Percentiles rank a stretch among this genome's conserved stretches.
Conservation (phyloP, 1,140 invertebrate species). For the Cecropterus lyciades region DNA sequence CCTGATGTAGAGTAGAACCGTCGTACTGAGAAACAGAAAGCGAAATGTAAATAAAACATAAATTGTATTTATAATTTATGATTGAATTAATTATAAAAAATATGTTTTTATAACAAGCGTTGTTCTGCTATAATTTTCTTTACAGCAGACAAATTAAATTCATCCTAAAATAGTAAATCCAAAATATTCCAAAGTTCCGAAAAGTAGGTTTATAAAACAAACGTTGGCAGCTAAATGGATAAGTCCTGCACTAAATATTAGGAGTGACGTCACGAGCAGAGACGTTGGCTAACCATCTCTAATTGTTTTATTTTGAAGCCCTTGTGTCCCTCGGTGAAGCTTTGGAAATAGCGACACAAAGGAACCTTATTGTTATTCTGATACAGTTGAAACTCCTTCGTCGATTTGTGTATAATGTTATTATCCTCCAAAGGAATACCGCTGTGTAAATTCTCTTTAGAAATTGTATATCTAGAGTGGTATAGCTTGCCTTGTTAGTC, state of each 20-base stretch:
- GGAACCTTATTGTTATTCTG: background rate
- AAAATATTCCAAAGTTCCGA: no score
- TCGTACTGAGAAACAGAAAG: no score
- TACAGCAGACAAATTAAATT: no score
- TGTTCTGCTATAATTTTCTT: no score
- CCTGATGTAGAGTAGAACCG: no score
- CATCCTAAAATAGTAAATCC: no score
- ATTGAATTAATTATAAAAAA: no score
- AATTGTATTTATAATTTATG: no score
- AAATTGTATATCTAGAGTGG: conserved; percentile 18
- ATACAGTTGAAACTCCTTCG: conserved; percentile 1
- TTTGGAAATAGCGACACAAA: background rate
- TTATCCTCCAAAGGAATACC: conserved; percentile 17
- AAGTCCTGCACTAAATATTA: background rate
- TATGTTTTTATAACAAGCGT: no score
- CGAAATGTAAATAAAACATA: no score
- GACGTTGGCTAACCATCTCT: background rate
- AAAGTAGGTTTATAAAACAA: no score
- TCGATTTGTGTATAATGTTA: background rate
- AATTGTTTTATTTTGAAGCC: conserved; percentile 24
- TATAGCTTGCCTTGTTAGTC: conserved; percentile 21
- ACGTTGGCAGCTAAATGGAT: background rate
- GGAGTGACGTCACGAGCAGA: background rate
- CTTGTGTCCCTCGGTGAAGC: conserved; percentile 6
- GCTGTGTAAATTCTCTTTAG: conserved; percentile 23